Percentiles rank a stretch among this genome's conserved stretches.
These are phyloP conservation scores for Phenganax marumi DNA, from an alignment of 92 coral and sea anemone genomes.

Conservation along the genomic window DNA sequence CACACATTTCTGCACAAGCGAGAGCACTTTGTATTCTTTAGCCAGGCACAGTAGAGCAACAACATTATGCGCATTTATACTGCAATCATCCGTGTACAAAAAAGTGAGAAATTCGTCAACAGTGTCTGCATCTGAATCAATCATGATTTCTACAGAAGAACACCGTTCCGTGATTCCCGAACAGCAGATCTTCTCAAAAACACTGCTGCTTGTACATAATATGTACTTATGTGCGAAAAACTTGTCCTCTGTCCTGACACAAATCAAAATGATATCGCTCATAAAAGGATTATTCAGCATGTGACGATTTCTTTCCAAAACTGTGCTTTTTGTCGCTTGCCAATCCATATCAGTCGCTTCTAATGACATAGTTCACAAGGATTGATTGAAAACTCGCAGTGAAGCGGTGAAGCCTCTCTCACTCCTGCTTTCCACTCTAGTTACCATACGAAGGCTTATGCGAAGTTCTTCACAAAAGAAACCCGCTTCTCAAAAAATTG, in stretches of 20 bases:
- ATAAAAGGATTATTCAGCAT: not conserved
- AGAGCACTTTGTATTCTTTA: not conserved
- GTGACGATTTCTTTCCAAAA: slow-evolving; percentile 6
- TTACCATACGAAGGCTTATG: too few relatives aligned
- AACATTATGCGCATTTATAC: not conserved
- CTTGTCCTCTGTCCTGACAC: not conserved
- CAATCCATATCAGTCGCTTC: slow-evolving; percentile 8
- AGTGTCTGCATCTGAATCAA: not conserved
- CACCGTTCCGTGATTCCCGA: not conserved
- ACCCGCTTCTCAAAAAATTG: too few relatives aligned
- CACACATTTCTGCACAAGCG: not conserved
- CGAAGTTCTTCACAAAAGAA: too few relatives aligned
- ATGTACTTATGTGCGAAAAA: slow-evolving; percentile 12
- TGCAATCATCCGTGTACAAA: slow-evolving; percentile 11
- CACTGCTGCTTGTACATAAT: slow-evolving; percentile 2
- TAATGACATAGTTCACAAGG: not conserved
- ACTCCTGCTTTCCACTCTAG: too few relatives aligned
- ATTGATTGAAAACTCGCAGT: not conserved
- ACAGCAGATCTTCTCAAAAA: not conserved
- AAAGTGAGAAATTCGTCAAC: not conserved
- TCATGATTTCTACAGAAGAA: not conserved
- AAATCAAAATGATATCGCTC: not conserved
- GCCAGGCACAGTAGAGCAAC: not conserved
- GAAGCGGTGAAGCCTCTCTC: not conserved
- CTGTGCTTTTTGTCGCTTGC: slow-evolving; percentile 7